Percentiles rank a stretch among this genome's conserved stretches.
Conservation (phyloP, 2,797 vertebrate species). For the Paramormyrops hopkinsi region DNA sequence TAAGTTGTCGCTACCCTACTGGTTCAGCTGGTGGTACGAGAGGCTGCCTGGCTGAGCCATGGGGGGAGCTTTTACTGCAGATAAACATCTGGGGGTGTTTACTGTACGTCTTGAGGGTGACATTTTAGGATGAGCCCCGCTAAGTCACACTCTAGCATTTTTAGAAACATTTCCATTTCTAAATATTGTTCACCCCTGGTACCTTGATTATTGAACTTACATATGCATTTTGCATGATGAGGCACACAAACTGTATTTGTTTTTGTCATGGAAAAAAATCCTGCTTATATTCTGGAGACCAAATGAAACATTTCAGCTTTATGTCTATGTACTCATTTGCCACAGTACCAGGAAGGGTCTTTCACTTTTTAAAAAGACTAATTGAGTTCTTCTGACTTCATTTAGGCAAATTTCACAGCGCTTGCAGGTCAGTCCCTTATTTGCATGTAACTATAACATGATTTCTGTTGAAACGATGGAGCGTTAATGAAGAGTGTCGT, state of each 20-base stretch:
- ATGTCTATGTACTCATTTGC: neutral
- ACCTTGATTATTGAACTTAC: neutral
- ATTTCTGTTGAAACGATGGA: neutral
- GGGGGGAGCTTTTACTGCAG: slow-evolving; percentile 33
- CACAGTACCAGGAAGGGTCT: neutral
- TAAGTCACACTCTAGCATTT: neutral
- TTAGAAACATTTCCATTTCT: neutral
- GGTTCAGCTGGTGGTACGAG: slow-evolving; percentile 32
- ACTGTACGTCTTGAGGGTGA: slow-evolving; percentile 17
- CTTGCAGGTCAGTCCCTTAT: neutral
- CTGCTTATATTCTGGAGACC: neutral
- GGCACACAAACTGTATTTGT: neutral
- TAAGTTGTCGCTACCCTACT: neutral
- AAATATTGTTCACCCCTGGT: neutral
- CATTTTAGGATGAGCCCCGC: neutral
- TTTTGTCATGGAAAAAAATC: neutral
- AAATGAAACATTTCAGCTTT: neutral
- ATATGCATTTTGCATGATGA: neutral
- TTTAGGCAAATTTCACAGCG: neutral
- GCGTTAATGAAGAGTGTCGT: neutral
- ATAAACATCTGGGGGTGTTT: slow-evolving; percentile 7
- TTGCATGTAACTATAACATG: neutral
- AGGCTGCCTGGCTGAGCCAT: slow-evolving; percentile 23
- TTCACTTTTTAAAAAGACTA: neutral
- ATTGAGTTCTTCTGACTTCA: neutral